Percentiles rank a stretch among this genome's conserved stretches.
Evolutionary conservation across 2,797 vertebrate genomes (phyloP).

Genomic region (Zenarchopterus dispar): DNA sequence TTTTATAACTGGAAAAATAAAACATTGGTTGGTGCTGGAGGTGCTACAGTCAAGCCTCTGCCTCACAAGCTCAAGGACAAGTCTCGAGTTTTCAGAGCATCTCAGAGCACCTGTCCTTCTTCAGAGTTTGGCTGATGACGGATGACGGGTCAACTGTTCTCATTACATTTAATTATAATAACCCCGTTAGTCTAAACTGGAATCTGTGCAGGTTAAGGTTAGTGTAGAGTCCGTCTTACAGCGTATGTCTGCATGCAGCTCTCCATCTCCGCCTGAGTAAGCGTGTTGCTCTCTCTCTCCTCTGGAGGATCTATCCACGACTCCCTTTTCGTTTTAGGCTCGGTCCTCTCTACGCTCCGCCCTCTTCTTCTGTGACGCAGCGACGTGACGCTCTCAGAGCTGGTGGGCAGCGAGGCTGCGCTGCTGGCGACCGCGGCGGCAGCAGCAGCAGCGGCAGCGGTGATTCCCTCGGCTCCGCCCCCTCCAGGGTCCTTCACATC

Average conservation of each 20-base stretch:
- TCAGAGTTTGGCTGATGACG: background rate
- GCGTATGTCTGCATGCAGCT: slow-evolving; percentile 97
- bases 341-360: slow-evolving; percentile 71
- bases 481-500: slow-evolving; percentile 75
- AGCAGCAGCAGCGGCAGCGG: slow-evolving; percentile 12
- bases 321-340: slow-evolving; percentile 80
- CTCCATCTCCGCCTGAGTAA: slow-evolving; percentile 95
- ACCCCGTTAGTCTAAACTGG: background rate
- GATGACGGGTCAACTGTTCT: background rate
- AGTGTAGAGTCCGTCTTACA: slow-evolving; percentile 76
- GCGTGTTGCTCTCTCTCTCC: slow-evolving; percentile 82
- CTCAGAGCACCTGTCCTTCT: too few relatives aligned
- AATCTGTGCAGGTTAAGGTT: background rate
- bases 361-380: slow-evolving; percentile 75
- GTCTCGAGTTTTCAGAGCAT: too few relatives aligned
- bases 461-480: slow-evolving; percentile 43
- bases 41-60: too few relatives aligned
- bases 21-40: too few relatives aligned
- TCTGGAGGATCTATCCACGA: slow-evolving; percentile 96
- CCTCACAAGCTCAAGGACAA: too few relatives aligned
- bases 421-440: slow-evolving; percentile 16
- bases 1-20: background rate
- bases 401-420: slow-evolving; percentile 20
- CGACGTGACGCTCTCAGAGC: slow-evolving; percentile 70
- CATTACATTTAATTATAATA: background rate